These are phyloP conservation scores for Stigmatopora argus DNA, from an alignment of 2,113 vertebrate genomes.

Conservation along the genomic window DNA sequence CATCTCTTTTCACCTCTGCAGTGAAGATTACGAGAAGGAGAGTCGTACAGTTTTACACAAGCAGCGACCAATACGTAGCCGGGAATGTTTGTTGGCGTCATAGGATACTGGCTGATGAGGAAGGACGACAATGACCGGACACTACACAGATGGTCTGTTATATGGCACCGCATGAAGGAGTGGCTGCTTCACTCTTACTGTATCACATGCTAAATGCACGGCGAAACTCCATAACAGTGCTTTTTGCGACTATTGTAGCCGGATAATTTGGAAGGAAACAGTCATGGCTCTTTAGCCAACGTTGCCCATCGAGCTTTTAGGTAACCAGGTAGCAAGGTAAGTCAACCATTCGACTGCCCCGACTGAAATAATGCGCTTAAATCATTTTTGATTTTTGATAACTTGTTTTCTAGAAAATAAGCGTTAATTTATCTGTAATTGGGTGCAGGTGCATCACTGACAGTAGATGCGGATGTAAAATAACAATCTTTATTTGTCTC, in stretches of 20 bases:
- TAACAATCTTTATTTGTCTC: too few species aligned
- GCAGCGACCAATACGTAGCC: not conserved
- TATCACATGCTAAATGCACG: slow-evolving; percentile 10
- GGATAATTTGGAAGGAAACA: slow-evolving; percentile 1
- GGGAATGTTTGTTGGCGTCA: slow-evolving; percentile 13
- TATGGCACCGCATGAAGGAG: slow-evolving; percentile 50
- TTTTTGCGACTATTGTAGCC: slow-evolving; percentile 11
- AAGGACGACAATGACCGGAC: slow-evolving; percentile 4
- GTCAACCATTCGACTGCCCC: not conserved
- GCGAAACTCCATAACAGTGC: slow-evolving; percentile 11
- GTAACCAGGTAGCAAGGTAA: slow-evolving; percentile 55
- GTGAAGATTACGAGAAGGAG: not conserved
- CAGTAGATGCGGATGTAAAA: too few species aligned
- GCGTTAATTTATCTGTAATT: too few species aligned
- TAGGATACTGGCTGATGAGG: slow-evolving; percentile 11
- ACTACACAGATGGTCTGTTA: slow-evolving; percentile 39
- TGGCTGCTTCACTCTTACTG: slow-evolving; percentile 45
- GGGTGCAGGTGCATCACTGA: too few species aligned
- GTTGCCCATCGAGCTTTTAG: slow-evolving; percentile 31
- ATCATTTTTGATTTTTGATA: not conserved
- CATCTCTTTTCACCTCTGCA: not conserved
- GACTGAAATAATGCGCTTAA: not conserved
- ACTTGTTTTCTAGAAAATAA: not conserved
- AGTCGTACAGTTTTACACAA: not conserved
- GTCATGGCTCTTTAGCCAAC: slow-evolving; percentile 45